Conservation (phyloP, 2,113 vertebrate species). For the Hippolais icterina region DNA sequence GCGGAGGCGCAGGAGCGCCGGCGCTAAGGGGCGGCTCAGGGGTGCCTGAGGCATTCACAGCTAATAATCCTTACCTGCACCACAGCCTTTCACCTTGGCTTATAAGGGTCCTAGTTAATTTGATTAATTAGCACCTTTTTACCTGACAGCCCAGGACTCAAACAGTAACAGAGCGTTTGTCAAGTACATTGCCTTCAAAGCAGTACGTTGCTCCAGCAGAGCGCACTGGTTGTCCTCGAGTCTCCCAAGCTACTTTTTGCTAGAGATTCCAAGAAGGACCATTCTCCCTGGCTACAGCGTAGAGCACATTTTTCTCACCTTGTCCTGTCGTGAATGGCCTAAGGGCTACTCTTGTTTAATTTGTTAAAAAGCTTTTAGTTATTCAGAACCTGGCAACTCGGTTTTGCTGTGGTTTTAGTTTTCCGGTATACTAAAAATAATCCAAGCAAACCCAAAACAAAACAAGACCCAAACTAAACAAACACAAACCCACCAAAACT, state of each 20-base stretch:
- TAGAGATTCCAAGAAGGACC: no score
- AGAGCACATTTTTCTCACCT: background rate
- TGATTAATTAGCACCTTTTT: background rate
- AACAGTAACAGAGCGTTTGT: background rate
- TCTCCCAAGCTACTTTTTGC: background rate
- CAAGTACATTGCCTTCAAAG: background rate
- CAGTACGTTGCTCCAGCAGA: background rate
- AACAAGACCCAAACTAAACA: background rate
- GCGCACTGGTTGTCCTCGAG: background rate
- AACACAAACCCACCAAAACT: background rate
- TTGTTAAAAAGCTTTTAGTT: background rate
- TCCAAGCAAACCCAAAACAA: background rate
- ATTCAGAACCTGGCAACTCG: background rate
- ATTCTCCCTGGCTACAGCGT: background rate
- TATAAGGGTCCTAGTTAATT: background rate
- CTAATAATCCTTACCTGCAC: rapidly evolving
- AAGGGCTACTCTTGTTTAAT: background rate
- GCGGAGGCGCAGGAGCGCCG: background rate
- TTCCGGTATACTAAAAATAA: background rate
- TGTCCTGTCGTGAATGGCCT: background rate
- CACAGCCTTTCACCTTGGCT: background rate
- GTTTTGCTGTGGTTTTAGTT: background rate
- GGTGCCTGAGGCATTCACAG: background rate
- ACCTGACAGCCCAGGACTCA: background rate
- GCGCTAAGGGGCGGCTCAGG: background rate